Base-by-base conservation (phyloP, 2,113 vertebrate genomes). In the Protomyctophum bolini region DNA sequence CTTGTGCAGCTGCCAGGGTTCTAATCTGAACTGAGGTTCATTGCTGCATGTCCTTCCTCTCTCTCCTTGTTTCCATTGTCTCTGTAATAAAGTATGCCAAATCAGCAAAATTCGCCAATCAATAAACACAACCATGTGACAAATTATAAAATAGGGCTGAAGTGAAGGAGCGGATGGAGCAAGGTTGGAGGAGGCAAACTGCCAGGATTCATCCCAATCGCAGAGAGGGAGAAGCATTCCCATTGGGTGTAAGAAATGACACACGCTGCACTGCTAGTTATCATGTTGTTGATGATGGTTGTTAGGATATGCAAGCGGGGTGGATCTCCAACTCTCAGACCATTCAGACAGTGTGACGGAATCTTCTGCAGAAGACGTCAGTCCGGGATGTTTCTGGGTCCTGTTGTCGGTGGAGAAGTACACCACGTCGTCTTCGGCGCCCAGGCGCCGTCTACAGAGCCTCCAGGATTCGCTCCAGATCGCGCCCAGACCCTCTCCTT, bases 381-480 rank as follows among this genome's bases (percentile, higher is more conserved):
- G 49, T 46, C 58, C 56, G 9, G 3, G 12, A 55, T 11, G 2
- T 54, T 61, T 80, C 28, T 41, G 76, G 12, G 55, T 85, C 4
- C 82, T 70, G 59, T 80, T 64, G 52, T 75, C 14, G 0, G 41
- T 58, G 47, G 82, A 84, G 85, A 91, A 91, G 58, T 61, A 85
- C 28, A 52, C 50, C 66, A 85, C 77, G 6, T 76, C 55, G 0
- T 88, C 81, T 9, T 86, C 69, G 0, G 74, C 66, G 0, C 15
- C 10, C n/a, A 66, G 88, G 68, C 58, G 81, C 70, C 61, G 54
- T 11, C 50, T 69, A 21, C 83, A 85, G 6, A 89, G 75, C 72
- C 79, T 89, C 89, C 89, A 91, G 0, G 89, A 89, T 15, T 91
- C 75, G 52, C 10, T 87, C 89, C 89, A 91, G 0, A 48, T 5